Base-by-base conservation (phyloP, 2,888 invertebrate species). In the Camponotus fellah region DNA sequence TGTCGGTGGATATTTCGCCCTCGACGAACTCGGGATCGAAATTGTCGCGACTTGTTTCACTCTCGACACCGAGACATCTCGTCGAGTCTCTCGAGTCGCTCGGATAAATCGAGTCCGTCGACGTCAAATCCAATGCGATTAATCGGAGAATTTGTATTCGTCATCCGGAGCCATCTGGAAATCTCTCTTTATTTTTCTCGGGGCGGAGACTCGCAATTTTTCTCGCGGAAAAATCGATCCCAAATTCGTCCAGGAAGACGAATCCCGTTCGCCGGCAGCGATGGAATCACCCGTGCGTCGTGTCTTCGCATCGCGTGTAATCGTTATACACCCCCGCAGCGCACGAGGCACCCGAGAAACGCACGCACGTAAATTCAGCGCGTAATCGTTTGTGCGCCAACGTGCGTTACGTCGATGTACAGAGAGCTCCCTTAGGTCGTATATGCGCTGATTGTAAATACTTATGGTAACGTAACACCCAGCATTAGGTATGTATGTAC, bases 371-470 rank as follows among this genome's bases (percentile, higher is more conserved):
- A 34, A n/a, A n/a, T 62, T 32, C 8, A 46, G 60, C 40, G 72
- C 60, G 40, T 43, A 5, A 3, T 8, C 32, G 62, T 34, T 17
- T 17, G 62, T 62, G 34, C 62, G 74, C 56, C 75, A 43, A 17
- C 79, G 79, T 46, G 72, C 79, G 79, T 71, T 53, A 71, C 79
- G 58, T 71, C 79, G 71, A 71, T 60, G 79, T 79, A 60, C 34
- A 56, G 12, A 40, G 65, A n/a, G 32, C 69, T 32, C 4, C 46
- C 34, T 43, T 34, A 21, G 58, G 8, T 43, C 17, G 26, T 26
- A 58, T 17, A 64, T 62, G 71, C 79, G 34, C 71, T 46, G 79
- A 60, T 34, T 60, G 79, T 65, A 37, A 26, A 66, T 26, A 37
- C 40, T 71, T 40, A 64, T 77, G 32, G 17, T 69, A 69, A 46